Evolutionary conservation across 1,140 invertebrate genomes (phyloP).

Genomic region (Araneus ventricosus): DNA sequence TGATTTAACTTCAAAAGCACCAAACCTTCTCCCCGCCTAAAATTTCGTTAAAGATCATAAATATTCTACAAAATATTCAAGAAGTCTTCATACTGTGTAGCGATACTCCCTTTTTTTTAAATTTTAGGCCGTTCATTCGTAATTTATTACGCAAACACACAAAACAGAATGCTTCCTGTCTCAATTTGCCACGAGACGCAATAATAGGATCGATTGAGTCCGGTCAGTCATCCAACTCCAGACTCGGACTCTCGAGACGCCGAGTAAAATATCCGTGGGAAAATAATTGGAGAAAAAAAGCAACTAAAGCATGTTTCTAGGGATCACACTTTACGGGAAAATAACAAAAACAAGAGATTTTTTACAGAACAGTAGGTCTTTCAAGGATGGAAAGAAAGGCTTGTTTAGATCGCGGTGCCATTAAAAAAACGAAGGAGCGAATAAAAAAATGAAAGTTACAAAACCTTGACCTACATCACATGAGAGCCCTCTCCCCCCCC

Average conservation of each 20-base stretch:
- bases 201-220: background rate
- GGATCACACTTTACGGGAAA: constrained; percentile 12
- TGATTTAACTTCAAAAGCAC: no score
- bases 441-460: constrained; percentile 4
- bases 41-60: no score
- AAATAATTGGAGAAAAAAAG: background rate
- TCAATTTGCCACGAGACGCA: background rate
- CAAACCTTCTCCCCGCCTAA: no score
- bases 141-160: background rate
- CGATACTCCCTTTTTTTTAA: no score
- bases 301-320: background rate
- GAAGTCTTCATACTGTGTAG: no score
- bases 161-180: background rate
- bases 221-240: background rate
- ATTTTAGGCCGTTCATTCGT: no score
- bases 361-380: background rate
- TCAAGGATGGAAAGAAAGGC: constrained; percentile 1
- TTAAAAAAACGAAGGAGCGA: background rate
- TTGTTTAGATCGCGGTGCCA: background rate
- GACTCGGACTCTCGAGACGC: background rate
- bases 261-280: constrained; percentile 1
- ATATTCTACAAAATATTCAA: no score
- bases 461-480: constrained; percentile 32
- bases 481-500: background rate
- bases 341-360: constrained; percentile 1